Percentiles rank a stretch among this genome's conserved stretches.
These are phyloP conservation scores for Gadopsis bispinosus DNA, from an alignment of 2,797 vertebrate species.

Conservation along the genomic window DNA sequence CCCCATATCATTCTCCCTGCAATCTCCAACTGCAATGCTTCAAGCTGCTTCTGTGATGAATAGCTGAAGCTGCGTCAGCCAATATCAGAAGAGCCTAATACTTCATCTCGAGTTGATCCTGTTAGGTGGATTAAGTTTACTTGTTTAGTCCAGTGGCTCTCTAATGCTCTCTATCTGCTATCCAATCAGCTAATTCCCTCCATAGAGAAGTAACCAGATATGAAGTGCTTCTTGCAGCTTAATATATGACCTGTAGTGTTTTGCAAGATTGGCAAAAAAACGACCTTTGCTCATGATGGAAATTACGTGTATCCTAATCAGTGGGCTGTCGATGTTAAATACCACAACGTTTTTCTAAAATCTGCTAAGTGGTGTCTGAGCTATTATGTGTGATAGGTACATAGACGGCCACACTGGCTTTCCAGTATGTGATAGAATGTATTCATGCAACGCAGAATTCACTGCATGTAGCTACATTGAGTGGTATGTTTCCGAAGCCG, in stretches of 20 bases:
- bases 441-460: background rate
- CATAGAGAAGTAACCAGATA: conserved; percentile 13
- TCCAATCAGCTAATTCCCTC: conserved; percentile 29
- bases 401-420: background rate
- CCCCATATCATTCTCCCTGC: background rate
- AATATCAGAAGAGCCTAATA: conserved; percentile 11
- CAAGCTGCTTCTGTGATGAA: conserved; percentile 7
- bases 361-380: background rate
- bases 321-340: background rate
- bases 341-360: background rate
- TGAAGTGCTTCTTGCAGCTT: background rate
- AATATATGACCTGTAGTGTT: conserved; percentile 5
- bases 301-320: conserved; percentile 6
- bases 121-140: conserved; percentile 16
- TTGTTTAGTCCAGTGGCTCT: conserved; percentile 28
- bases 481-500: background rate
- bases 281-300: background rate
- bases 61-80: conserved; percentile 16
- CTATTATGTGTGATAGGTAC: background rate
- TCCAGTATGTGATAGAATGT: background rate
- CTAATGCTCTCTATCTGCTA: conserved; percentile 25
- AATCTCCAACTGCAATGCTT: conserved; percentile 12
- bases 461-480: background rate
- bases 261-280: background rate
- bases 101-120: conserved; percentile 49